Percentiles rank a stretch among this genome's conserved stretches.
Evolutionary conservation across 2,113 vertebrate species (phyloP).

Genomic region (Melanerpes formicivorus): DNA sequence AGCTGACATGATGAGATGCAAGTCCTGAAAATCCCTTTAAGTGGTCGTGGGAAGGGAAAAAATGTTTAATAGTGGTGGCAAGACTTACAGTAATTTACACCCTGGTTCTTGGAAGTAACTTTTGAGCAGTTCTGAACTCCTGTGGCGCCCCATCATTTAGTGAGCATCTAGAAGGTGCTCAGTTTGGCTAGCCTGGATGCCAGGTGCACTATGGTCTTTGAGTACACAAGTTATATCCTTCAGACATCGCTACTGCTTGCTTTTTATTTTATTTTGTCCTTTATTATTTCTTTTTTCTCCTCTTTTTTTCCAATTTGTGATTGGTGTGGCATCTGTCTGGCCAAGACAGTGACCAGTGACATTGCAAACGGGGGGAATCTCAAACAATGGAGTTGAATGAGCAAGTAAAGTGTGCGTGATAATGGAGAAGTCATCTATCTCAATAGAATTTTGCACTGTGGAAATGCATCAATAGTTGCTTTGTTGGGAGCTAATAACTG

Average conservation of each 20-base stretch:
- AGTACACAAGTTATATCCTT: background rate
- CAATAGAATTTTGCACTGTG: background rate
- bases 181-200: background rate
- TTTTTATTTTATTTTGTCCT: no score
- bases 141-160: background rate
- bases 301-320: no score
- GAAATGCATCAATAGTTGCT: background rate
- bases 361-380: background rate
- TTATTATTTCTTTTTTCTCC: no score
- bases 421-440: background rate
- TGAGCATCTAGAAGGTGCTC: background rate
- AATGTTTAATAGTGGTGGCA: background rate
- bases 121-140: background rate
- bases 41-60: background rate
- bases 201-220: background rate
- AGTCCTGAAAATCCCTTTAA: background rate
- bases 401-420: background rate
- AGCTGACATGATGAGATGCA: background rate
- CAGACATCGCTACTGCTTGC: background rate
- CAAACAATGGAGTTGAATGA: background rate
- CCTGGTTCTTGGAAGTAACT: background rate
- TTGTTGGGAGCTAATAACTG: constrained; percentile 7
- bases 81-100: background rate
- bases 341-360: background rate
- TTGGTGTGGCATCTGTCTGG: no score